These are phyloP conservation scores for Atta texana DNA, from an alignment of 1,140 invertebrate species.

Conservation along the genomic window DNA sequence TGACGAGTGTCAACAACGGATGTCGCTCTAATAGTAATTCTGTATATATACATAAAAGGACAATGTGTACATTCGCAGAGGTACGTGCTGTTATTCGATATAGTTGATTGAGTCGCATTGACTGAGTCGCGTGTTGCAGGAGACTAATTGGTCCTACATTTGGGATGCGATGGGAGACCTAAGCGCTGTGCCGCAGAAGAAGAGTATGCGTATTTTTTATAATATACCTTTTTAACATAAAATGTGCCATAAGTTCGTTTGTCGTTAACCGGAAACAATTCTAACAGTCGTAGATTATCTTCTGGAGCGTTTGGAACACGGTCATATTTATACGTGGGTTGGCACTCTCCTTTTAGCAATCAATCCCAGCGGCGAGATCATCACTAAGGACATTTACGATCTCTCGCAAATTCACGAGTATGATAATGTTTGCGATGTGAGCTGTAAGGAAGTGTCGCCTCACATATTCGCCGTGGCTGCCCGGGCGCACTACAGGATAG, in stretches of 20 bases:
- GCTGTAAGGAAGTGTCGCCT: constrained; percentile 25
- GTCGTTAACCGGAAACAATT: not conserved
- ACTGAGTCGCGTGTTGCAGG: constrained; percentile 6
- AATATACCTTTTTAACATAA: not conserved
- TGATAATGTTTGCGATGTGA: not conserved
- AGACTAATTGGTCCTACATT: not conserved
- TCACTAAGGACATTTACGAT: constrained; percentile 50
- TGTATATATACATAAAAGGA: not conserved
- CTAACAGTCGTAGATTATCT: constrained; percentile 78
- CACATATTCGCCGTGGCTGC: constrained; percentile 67
- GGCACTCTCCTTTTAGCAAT: constrained; percentile 79
- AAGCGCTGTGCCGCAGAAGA: constrained; percentile 22
- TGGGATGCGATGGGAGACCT: constrained; percentile 25
- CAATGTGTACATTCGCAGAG: constrained; percentile 12
- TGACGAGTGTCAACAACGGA: constrained; percentile 13
- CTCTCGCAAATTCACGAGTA: constrained; percentile 11
- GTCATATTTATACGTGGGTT: constrained; percentile 82
- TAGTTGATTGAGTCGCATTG: not conserved
- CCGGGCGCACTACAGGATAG: constrained; percentile 58
- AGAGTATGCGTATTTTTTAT: constrained; percentile 32
- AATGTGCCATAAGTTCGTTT: not conserved
- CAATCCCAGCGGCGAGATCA: constrained; percentile 76
- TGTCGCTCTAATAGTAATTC: not conserved
- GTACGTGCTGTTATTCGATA: constrained; percentile 1
- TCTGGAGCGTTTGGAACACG: constrained; percentile 73